Evolutionary conservation across 2,888 invertebrate genomes (phyloP), one percentile per base, ranked within the genome.

Genomic region (Thysanoteuthis rhombus): DNA sequence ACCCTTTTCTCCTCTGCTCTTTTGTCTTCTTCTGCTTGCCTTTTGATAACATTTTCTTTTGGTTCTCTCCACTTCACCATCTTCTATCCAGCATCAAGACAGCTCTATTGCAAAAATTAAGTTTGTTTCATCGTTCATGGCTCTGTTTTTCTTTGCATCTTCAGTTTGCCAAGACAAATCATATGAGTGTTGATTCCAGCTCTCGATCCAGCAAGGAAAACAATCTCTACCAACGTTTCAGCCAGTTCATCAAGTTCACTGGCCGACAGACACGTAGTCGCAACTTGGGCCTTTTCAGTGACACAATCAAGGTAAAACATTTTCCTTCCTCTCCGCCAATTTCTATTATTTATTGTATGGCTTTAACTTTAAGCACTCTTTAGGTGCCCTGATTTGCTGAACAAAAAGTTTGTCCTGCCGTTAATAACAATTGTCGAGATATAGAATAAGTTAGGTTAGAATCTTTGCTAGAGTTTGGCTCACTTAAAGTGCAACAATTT

Each of bases 221-320:
- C 45, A 92, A 45, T 92, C n/a, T 92, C 92, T 92, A 92, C 40
- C 92, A 92, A 92, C 92, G 92, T 8, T 39, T 92, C 42, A 92
- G 92, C 36, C 92, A 92, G 36, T 92, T 45, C n/a, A 42, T 92
- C 39, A 92, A 6, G 42, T 92, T n/a, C 40, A 92, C 92, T 45
- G 92, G 92, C 3, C 92, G 92, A 6, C 92, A 92, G 4, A 92
- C 92, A 22, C 92, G 92, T 5, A 92, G 92, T 45, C 42, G 45
- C 10, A 92, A 40, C n/a, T 92, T 92, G 5, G 92, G 42, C 22
- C 40, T 92, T 28, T 75, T 75, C 75, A 45, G 92, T 39, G 92
- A 92, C 19, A 32, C 42, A 19, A 92, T 92, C 45, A 92, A 45
- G 92, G 92, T 92, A 92, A 58, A 19, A n/a, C 22, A 22, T 52